Evolutionary conservation across 2,797 vertebrate genomes (phyloP), one percentile per base, ranked within the genome.

Genomic region (Austrolebias charrua): DNA sequence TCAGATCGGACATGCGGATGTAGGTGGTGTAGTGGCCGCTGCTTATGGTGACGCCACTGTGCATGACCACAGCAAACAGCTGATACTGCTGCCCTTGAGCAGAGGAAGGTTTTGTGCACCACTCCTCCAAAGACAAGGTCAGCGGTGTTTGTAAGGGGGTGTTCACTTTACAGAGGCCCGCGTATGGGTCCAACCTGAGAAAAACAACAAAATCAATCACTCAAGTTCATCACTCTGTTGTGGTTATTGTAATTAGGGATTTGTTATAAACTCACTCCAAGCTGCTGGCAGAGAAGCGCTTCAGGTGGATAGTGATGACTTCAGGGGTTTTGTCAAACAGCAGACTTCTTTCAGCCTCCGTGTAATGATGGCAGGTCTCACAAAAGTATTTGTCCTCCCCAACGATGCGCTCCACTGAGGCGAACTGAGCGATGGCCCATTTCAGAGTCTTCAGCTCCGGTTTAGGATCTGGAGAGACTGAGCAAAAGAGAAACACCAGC

Each of bases 301-400:
- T 99, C 74, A 99, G 93, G 78, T 98, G 98, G 77, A 99, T 98
- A 38, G 96, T 99, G 87, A 99, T 92, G 42, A 99, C 94, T 88
- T 98, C 95, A 1, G 98, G 96, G 60, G 97, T 98, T 90, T 97
- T 98, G 81, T 98, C 96, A 73, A 99, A 99, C 69, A 98, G 85
- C 56, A 99, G 95, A 84, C 97, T 98, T 71, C 98, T 92, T 88
- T 99, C 98, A 0, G 97, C 97, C 91, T 99, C 98, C 0, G 97
- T 92, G 89, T 99, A 99, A 76, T 99, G 97, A 68, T 89, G 94
- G 75, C 98, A 99, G 31, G 95, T 98, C 87, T 99, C 98, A 67
- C 98, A 98, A 91, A 97, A 99, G 80, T 99, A 99, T 72, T 99
- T 99, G 85, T 99, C 98, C 85, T 98, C 94, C 46, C 97, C 98